These are phyloP conservation scores for Syngnathoides biaculeatus DNA, from an alignment of 2,113 vertebrate species.

Conservation along the genomic window DNA sequence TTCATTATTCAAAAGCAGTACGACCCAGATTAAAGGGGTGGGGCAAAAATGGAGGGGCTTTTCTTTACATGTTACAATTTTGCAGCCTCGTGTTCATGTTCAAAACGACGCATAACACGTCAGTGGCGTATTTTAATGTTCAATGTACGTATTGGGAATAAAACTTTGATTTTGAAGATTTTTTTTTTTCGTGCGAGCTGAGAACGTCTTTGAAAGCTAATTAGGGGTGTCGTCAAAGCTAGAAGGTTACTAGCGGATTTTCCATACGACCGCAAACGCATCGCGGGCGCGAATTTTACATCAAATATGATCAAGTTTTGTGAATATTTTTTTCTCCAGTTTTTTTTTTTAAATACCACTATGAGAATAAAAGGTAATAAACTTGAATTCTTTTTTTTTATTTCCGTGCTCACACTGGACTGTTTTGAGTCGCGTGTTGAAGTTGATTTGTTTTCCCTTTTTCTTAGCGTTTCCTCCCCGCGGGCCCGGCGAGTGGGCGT, in stretches of 20 bases:
- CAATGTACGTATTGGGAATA: no score
- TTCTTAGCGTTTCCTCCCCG: constrained; percentile 35
- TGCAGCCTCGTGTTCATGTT: no score
- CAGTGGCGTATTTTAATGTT: no score
- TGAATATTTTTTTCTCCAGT: no score
- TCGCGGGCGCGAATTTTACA: not conserved
- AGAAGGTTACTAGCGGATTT: not conserved
- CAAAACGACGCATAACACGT: no score
- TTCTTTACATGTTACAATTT: no score
- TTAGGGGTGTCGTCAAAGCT: not conserved
- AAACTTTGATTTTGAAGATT: not conserved
- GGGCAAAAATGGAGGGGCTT: no score
- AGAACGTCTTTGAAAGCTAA: no score
- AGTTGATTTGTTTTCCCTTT: constrained; percentile 20
- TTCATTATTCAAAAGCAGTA: no score
- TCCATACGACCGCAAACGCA: not conserved
- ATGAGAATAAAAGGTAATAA: not conserved
- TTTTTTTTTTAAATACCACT: not conserved
- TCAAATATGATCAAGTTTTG: not conserved
- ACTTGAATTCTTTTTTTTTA: not conserved
- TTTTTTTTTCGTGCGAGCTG: not conserved
- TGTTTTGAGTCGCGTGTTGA: not conserved
- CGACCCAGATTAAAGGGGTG: no score
- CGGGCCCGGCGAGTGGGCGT: constrained; percentile 21
- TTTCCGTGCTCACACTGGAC: not conserved